These are phyloP conservation scores for Danaus melanippus DNA, from an alignment of 1,140 invertebrate genomes.

Conservation along the genomic window DNA sequence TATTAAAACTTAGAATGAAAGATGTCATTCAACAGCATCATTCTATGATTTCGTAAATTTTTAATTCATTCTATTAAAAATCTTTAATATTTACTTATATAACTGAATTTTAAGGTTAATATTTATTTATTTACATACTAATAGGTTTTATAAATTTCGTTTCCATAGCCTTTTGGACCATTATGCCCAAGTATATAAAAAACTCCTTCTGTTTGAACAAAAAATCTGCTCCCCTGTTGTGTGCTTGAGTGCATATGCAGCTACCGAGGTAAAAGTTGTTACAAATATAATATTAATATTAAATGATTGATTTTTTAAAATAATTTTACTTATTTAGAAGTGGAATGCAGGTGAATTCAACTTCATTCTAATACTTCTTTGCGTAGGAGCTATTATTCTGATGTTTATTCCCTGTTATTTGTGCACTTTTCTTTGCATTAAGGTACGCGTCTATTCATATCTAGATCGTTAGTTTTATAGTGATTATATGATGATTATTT, in stretches of 20 bases:
- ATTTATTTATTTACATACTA: too few species aligned
- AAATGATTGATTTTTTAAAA: too few species aligned
- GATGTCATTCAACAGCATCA: conserved; percentile 40
- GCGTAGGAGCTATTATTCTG: conserved; percentile 27
- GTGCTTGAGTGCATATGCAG: conserved; percentile 47
- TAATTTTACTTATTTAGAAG: conserved; percentile 25
- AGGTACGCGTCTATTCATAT: conserved; percentile 24
- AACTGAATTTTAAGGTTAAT: too few species aligned
- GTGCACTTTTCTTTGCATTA: conserved; percentile 35
- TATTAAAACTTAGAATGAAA: conserved; percentile 37
- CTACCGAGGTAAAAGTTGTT: conserved; percentile 31
- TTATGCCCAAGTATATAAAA: conserved; percentile 41
- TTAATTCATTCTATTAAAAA: too few species aligned
- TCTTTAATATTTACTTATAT: too few species aligned
- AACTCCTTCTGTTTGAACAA: conserved; percentile 47
- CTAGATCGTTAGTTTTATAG: not conserved
- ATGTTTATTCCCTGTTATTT: conserved; percentile 41
- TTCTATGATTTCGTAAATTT: conserved; percentile 27
- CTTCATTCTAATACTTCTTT: conserved; percentile 33
- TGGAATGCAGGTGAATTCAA: conserved; percentile 39
- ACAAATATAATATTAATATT: too few species aligned
- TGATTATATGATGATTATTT: conserved; percentile 6
- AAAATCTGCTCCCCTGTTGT: conserved; percentile 35
- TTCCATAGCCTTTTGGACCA: conserved; percentile 34
- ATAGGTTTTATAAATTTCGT: too few species aligned